These are phyloP conservation scores for Dolichotis patagonum DNA, from an alignment of 2,113 vertebrate genomes.

Conservation along the genomic window DNA sequence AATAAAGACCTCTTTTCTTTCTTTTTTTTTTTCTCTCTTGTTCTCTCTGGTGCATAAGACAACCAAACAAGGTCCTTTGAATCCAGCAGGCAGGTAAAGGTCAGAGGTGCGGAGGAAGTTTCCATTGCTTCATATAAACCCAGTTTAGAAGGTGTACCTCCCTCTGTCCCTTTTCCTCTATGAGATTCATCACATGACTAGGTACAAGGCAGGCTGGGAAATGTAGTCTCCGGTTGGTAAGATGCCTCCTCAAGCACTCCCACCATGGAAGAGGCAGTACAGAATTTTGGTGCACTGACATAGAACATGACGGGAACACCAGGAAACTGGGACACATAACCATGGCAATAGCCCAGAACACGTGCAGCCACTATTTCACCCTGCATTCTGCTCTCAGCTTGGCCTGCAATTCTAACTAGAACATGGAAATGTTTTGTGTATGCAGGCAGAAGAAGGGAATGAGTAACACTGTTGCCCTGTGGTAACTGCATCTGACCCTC, in stretches of 20 bases:
- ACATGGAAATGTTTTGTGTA: too few species aligned
- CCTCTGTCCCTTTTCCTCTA: background rate
- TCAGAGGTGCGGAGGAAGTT: background rate
- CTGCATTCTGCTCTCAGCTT: background rate
- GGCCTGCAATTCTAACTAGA: background rate
- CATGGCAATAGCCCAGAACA: background rate
- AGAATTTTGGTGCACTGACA: background rate
- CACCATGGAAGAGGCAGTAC: background rate
- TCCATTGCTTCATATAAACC: background rate
- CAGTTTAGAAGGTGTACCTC: background rate
- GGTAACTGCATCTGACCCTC: background rate
- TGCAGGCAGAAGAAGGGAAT: background rate
- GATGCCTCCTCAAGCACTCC: background rate
- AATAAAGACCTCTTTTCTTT: too few species aligned
- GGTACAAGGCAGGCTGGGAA: conserved; percentile 36
- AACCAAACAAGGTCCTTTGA: background rate
- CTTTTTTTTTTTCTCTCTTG: too few species aligned
- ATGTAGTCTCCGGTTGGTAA: background rate
- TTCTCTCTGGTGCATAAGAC: too few species aligned
- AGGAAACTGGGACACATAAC: background rate
- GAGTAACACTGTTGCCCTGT: background rate
- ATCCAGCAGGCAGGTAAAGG: background rate
- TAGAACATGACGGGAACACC: background rate
- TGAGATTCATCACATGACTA: background rate
- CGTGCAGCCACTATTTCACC: background rate